Conservation (phyloP, 2,797 vertebrate genomes). For the Muscicapa comitata region DNA sequence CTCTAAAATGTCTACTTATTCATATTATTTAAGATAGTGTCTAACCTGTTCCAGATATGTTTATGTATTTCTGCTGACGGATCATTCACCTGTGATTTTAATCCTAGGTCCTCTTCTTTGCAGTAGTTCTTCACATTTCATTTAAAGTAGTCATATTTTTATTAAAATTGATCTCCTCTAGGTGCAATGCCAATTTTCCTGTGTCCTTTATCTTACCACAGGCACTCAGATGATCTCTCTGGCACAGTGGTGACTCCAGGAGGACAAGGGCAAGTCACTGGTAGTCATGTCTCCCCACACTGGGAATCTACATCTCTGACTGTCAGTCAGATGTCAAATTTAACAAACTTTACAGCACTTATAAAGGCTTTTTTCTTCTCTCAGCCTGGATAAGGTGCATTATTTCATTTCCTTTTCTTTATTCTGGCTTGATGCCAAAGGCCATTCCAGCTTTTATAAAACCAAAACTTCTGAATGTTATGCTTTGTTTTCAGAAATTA, state of each 20-base stretch:
- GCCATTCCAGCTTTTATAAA: background rate
- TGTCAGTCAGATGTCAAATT: background rate
- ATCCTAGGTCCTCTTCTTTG: background rate
- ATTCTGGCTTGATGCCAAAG: background rate
- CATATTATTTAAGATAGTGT: background rate
- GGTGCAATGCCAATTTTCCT: background rate
- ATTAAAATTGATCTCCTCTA: background rate
- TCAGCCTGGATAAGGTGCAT: background rate
- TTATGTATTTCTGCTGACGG: background rate
- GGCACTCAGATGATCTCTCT: background rate
- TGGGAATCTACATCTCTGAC: background rate
- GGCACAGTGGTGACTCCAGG: background rate
- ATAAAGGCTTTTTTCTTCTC: background rate
- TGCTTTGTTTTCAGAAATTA: background rate
- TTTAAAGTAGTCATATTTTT: background rate
- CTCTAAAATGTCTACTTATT: background rate
- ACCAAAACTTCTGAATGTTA: background rate
- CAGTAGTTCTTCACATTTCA: background rate
- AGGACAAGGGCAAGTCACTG: background rate
- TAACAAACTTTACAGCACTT: background rate
- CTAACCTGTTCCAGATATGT: background rate
- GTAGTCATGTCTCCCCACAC: accelerated
- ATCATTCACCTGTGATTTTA: background rate
- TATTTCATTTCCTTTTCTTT: background rate
- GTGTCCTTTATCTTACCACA: background rate